phyloP scores from a whole-genome alignment of 2,797 vertebrate species.

The Chaenodraco wilsoni region DNA sequence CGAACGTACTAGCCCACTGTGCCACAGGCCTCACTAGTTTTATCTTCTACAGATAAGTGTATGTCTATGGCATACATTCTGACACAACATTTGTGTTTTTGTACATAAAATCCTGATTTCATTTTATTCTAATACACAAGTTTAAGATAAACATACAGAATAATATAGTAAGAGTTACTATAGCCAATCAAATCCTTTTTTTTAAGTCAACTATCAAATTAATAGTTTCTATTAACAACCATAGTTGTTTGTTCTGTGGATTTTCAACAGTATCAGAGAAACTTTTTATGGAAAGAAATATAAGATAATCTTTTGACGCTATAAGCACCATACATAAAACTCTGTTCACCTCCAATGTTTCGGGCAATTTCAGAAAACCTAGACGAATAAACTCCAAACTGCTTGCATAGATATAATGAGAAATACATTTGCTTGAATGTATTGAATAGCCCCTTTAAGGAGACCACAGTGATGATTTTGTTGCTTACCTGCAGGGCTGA shows the following conservation, averaged over 20 bases:
- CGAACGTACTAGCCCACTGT: too few species aligned
- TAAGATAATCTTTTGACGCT: not conserved
- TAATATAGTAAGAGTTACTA: not conserved
- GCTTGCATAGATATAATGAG: not conserved
- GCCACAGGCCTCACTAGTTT: not conserved
- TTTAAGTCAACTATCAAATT: not conserved
- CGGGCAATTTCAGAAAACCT: not conserved
- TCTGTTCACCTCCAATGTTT: too few species aligned
- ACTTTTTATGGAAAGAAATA: not conserved
- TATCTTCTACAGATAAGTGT: not conserved
- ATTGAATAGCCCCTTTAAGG: not conserved
- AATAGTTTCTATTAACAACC: not conserved
- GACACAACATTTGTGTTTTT: not conserved
- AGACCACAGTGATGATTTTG: not conserved
- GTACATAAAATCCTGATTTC: not conserved
- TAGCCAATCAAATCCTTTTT: not conserved
- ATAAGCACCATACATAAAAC: not conserved
- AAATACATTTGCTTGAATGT: not conserved
- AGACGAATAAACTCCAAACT: not conserved
- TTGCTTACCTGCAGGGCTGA: constrained; percentile 87
- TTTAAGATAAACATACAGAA: not conserved
- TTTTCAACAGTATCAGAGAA: not conserved
- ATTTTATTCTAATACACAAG: not conserved
- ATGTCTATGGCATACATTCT: not conserved
- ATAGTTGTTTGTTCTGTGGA: not conserved